Evolutionary conservation across 2,797 vertebrate genomes (phyloP).

Genomic region (Salmo trutta): DNA sequence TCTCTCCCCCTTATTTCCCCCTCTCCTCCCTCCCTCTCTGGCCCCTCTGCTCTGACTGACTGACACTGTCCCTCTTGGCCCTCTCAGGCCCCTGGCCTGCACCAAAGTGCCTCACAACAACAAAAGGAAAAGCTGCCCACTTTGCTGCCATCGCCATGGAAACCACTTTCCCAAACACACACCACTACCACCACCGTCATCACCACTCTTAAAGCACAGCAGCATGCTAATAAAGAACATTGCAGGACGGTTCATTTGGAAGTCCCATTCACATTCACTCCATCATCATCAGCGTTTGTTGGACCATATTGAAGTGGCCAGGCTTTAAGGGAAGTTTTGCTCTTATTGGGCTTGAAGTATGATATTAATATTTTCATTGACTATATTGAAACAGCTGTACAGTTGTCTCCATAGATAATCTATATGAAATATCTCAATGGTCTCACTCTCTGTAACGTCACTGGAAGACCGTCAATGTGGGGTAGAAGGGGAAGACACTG

Average conservation of each 20-base stretch:
- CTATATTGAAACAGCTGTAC: not conserved
- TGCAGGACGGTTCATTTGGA: not conserved
- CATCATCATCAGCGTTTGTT: not conserved
- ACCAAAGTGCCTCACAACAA: not conserved
- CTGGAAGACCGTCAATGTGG: too few species aligned
- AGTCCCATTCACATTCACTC: not conserved
- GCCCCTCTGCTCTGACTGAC: not conserved
- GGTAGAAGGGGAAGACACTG: too few species aligned
- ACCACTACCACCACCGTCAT: not conserved
- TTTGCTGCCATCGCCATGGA: constrained; percentile 1
- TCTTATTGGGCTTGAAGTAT: not conserved
- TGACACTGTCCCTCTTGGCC: not conserved
- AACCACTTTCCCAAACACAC: constrained; percentile 11
- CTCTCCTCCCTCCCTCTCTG: not conserved
- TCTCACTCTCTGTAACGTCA: too few species aligned
- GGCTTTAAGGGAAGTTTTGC: not conserved
- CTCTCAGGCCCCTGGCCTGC: not conserved
- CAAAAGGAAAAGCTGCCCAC: constrained; percentile 3
- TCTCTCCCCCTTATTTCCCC: not conserved
- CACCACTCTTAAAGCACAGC: not conserved
- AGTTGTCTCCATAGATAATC: not conserved
- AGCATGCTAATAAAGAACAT: not conserved
- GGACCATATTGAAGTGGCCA: not conserved
- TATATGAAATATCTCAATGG: too few species aligned
- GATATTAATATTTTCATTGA: not conserved